These are phyloP conservation scores for Dicranocentrus wangi DNA, from an alignment of 2,888 invertebrate species.

Conservation along the genomic window DNA sequence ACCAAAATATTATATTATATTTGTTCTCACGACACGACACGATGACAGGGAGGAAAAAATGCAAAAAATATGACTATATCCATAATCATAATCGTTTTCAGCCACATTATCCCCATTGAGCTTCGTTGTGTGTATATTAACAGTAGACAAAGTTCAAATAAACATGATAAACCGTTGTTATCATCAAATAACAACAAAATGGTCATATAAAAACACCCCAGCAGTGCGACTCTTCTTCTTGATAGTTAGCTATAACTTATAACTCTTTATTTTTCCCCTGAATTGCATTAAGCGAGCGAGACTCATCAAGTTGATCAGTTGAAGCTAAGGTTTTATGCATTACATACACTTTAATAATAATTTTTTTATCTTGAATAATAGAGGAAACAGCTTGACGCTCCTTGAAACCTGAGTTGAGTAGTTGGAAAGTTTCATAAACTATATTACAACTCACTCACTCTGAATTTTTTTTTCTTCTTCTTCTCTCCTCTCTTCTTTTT, in stretches of 20 bases:
- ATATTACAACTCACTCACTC: too few relatives aligned
- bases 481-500: too few relatives aligned
- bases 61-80: constrained; percentile 21
- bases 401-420: constrained; percentile 47
- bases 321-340: not conserved
- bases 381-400: constrained; percentile 54
- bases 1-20: not conserved
- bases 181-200: constrained; percentile 33
- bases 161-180: constrained; percentile 34
- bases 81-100: constrained; percentile 17
- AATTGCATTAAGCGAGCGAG: not conserved
- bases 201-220: constrained; percentile 35
- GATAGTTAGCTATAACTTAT: not conserved
- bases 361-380: constrained; percentile 9
- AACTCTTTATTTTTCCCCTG: not conserved
- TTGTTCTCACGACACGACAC: not conserved
- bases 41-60: not conserved
- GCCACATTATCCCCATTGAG: not conserved
- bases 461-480: too few relatives aligned
- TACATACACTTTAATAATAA: constrained; percentile 37
- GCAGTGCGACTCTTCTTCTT: constrained; percentile 5
- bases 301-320: not conserved
- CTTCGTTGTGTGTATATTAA: not conserved
- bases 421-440: too few relatives aligned
- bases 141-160: constrained; percentile 44